These are phyloP conservation scores for Drosophila parthenogenetica DNA, from an alignment of 2,888 invertebrate species.

Conservation along the genomic window DNA sequence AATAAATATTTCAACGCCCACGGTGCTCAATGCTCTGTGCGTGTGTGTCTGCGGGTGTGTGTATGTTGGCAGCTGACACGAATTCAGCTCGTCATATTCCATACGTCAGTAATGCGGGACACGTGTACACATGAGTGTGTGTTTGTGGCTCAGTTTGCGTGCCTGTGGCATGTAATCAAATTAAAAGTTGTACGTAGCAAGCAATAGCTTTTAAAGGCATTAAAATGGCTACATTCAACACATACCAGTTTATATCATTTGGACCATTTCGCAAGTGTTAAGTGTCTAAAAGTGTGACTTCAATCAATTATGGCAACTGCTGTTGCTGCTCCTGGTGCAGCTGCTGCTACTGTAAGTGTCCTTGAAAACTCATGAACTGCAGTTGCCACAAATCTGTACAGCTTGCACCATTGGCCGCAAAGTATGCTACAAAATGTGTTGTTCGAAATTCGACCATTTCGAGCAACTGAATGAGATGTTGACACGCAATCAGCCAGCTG, in stretches of 20 bases:
- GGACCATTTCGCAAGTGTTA: conserved; percentile 5
- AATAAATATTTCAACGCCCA: background rate
- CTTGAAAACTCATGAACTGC: conserved; percentile 43
- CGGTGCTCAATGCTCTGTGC: background rate
- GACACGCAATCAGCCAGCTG: conserved; percentile 77
- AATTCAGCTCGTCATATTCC: conserved; percentile 61
- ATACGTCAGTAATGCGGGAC: conserved; percentile 31
- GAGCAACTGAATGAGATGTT: conserved; percentile 38
- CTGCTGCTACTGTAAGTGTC: conserved; percentile 1
- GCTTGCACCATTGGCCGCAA: conserved; percentile 33
- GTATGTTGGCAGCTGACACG: conserved; percentile 58
- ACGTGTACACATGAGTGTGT: conserved; percentile 15
- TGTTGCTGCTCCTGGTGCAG: background rate
- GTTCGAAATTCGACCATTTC: conserved; percentile 1
- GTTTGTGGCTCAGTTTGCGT: conserved; percentile 46
- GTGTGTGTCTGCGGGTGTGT: conserved; percentile 3
- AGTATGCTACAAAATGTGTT: conserved; percentile 17
- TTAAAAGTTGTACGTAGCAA: conserved; percentile 71
- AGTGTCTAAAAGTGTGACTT: conserved; percentile 11
- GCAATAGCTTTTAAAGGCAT: conserved; percentile 73
- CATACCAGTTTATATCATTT: background rate
- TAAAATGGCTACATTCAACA: conserved; percentile 36
- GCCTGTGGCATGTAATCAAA: conserved; percentile 76
- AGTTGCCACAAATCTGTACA: conserved; percentile 28
- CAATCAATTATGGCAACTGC: conserved; percentile 6